These are phyloP conservation scores for Festucalex cinctus DNA, from an alignment of 2,113 vertebrate genomes.

Conservation along the genomic window DNA sequence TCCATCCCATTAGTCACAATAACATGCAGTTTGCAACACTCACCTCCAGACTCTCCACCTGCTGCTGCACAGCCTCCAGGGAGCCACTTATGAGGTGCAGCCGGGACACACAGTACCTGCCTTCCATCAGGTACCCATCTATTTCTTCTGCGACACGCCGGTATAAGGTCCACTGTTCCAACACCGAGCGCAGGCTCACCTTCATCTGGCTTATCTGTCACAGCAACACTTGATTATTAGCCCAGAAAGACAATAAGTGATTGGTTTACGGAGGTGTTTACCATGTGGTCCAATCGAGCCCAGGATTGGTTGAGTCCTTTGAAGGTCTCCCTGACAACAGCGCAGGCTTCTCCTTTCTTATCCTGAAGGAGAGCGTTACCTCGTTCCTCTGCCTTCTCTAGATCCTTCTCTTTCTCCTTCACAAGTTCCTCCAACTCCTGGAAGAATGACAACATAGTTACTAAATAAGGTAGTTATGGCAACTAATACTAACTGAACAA, in stretches of 20 bases:
- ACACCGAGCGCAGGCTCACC: conserved; percentile 78
- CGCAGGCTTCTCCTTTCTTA: conserved; percentile 82
- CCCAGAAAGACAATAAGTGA: background rate
- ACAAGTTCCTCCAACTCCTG: conserved; percentile 92
- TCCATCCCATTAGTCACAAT: too few relatives aligned
- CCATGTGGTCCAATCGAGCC: conserved; percentile 85
- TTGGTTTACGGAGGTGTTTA: conserved; percentile 35
- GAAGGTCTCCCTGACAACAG: conserved; percentile 75
- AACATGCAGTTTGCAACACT: too few relatives aligned
- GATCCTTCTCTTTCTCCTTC: conserved; percentile 89
- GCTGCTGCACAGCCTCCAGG: conserved; percentile 86
- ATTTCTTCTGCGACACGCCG: conserved; percentile 83
- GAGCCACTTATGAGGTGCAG: conserved; percentile 89
- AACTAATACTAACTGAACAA: too few relatives aligned
- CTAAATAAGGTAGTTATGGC: background rate
- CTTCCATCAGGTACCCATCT: conserved; percentile 84
- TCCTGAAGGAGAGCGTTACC: conserved; percentile 85
- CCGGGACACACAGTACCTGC: conserved; percentile 86
- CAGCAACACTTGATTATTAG: background rate
- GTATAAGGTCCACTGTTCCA: conserved; percentile 89
- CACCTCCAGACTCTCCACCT: conserved; percentile 91
- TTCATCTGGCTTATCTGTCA: conserved; percentile 84
- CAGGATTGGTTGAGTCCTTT: conserved; percentile 82
- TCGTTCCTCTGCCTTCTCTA: conserved; percentile 84
- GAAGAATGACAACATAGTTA: conserved; percentile 2